Conservation (phyloP, 2,113 vertebrate species). For the Gopherus flavomarginatus region DNA sequence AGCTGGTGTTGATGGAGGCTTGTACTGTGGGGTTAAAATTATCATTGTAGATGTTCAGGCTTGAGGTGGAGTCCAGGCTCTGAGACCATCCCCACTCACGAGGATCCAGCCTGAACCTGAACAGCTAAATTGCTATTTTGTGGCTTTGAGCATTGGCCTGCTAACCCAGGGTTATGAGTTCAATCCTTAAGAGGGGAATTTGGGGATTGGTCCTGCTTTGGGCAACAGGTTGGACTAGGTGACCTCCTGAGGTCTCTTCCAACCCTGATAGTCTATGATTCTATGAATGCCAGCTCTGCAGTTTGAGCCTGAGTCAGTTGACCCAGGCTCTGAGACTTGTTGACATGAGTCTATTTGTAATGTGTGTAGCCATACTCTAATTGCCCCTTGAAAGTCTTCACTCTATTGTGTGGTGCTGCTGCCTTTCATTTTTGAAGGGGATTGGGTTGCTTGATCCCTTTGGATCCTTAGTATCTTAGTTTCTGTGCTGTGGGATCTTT, state of each 20-base stretch:
- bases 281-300: neutral
- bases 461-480: neutral
- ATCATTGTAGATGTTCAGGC: neutral
- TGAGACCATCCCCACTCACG: neutral
- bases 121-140: no score
- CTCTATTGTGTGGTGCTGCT: neutral
- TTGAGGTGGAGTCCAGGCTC: neutral
- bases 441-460: neutral
- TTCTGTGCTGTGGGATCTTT: neutral
- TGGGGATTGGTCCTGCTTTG: no score
- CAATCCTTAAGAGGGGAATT: no score
- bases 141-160: no score
- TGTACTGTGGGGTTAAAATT: neutral
- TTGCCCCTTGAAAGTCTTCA: neutral
- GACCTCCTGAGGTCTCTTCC: no score
- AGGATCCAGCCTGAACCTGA: neutral
- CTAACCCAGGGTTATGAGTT: no score
- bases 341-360: neutral
- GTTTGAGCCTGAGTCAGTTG: neutral
- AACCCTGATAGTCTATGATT: no score
- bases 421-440: neutral
- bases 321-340: neutral
- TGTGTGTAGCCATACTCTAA: neutral
- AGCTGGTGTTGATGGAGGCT: accelerated
- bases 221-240: no score